A percentile compares a stretch with the other conserved stretches of the same genome.
phyloP scores from a whole-genome alignment of 2,888 invertebrate species.

The Aleiodes testaceus region DNA sequence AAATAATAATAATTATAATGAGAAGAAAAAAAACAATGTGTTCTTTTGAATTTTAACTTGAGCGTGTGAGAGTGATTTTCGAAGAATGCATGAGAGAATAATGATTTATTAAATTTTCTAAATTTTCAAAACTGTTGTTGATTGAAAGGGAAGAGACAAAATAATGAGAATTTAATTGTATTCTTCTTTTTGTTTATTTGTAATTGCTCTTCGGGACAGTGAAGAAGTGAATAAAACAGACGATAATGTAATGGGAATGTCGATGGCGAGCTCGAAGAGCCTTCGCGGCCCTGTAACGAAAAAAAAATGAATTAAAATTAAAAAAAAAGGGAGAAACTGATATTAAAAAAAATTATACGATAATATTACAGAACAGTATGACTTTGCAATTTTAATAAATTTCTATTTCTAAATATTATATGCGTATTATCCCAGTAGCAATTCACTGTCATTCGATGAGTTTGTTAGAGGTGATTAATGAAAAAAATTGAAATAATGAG shows the following conservation, averaged over 20 bases:
- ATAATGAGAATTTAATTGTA: background rate
- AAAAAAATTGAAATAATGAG: background rate
- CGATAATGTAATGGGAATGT: constrained; percentile 19
- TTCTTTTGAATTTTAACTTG: background rate
- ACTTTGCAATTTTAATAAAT: constrained; percentile 68
- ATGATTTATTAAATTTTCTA: too few relatives aligned
- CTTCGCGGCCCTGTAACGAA: constrained; percentile 45
- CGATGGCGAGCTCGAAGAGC: constrained; percentile 38
- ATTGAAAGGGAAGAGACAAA: background rate
- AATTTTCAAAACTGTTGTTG: background rate
- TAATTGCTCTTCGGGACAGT: constrained; percentile 2
- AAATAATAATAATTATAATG: background rate
- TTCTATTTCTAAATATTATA: constrained; percentile 66
- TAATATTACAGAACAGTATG: constrained; percentile 37
- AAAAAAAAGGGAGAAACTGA: constrained; percentile 11
- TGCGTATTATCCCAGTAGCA: constrained; percentile 43
- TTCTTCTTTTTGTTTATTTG: background rate
- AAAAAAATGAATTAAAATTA: constrained; percentile 41
- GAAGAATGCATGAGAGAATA: too few relatives aligned
- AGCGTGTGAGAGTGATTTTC: too few relatives aligned
- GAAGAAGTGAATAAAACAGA: constrained; percentile 10
- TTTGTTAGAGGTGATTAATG: constrained; percentile 29
- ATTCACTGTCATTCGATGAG: constrained; percentile 48
- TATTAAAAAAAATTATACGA: constrained; percentile 29
- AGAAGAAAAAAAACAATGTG: background rate